Evolutionary conservation across 2,888 invertebrate species (phyloP).

Genomic region (Standfussiana lucernea): DNA sequence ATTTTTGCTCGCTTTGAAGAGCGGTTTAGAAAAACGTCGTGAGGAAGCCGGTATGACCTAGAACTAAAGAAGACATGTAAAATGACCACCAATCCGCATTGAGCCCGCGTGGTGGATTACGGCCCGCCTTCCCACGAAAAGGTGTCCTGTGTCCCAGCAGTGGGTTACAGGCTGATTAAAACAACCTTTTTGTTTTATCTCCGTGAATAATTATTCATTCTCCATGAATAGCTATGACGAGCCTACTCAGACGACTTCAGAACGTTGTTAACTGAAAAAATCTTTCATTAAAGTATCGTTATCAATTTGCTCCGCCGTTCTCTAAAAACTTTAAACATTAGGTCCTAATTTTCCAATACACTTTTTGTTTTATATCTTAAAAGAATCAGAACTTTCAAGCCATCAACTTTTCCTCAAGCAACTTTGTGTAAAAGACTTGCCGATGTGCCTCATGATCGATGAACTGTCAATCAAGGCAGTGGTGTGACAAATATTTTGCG

Average conservation of each 20-base stretch:
- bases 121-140: background rate
- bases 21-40: background rate
- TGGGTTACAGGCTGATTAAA: background rate
- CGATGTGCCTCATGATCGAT: constrained; percentile 66
- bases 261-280: background rate
- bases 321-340: constrained; percentile 37
- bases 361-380: constrained; percentile 48
- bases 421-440: constrained; percentile 67
- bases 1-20: background rate
- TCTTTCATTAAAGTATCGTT: constrained; percentile 15
- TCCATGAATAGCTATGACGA: background rate
- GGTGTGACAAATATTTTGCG: constrained; percentile 70
- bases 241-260: background rate
- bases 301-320: constrained; percentile 15
- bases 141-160: background rate
- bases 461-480: constrained; percentile 71
- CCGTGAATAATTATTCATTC: too few relatives aligned
- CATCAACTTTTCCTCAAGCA: constrained; percentile 59
- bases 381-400: constrained; percentile 63
- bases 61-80: background rate
- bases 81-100: background rate
- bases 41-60: background rate
- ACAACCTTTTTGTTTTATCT: background rate
- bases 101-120: background rate
- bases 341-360: constrained; percentile 35